phyloP scores from a whole-genome alignment of 2,113 vertebrate species.

The Paraplagusia blochii region DNA sequence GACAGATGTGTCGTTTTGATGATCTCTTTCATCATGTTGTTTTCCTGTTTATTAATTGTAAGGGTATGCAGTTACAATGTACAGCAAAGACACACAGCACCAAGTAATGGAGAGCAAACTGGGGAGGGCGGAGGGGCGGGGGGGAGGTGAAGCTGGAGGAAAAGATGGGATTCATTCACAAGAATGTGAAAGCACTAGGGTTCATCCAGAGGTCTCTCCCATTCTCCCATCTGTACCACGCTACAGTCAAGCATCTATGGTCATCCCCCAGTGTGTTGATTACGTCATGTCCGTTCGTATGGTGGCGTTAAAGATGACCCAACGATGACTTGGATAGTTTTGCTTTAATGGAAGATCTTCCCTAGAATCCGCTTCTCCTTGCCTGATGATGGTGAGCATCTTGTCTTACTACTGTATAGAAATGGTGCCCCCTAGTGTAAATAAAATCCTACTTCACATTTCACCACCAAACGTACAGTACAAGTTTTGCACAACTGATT shows the following conservation, averaged over 20 bases:
- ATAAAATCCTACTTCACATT: constrained; percentile 48
- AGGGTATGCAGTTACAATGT: constrained; percentile 87
- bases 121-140: constrained; percentile 67
- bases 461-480: constrained; percentile 62
- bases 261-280: constrained; percentile 36
- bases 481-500: constrained; percentile 36
- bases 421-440: constrained; percentile 52
- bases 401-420: constrained; percentile 19
- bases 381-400: constrained; percentile 15
- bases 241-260: constrained; percentile 26
- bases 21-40: constrained; percentile 12
- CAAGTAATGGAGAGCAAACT: constrained; percentile 85
- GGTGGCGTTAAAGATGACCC: constrained; percentile 11
- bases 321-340: constrained; percentile 14
- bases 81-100: constrained; percentile 95
- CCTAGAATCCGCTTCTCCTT: constrained; percentile 4
- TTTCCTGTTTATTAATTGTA: constrained; percentile 80
- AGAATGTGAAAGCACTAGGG: constrained; percentile 25
- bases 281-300: constrained; percentile 16
- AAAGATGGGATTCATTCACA: constrained; percentile 19
- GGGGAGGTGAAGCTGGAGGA: constrained; percentile 47
- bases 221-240: constrained; percentile 37
- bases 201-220: constrained; percentile 52
- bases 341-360: constrained; percentile 8
- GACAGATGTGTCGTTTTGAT: constrained; percentile 4